Evolutionary conservation across 2,888 invertebrate genomes (phyloP), one percentile per base, ranked within the genome.

Genomic region (Macrosoma leucophasiata): DNA sequence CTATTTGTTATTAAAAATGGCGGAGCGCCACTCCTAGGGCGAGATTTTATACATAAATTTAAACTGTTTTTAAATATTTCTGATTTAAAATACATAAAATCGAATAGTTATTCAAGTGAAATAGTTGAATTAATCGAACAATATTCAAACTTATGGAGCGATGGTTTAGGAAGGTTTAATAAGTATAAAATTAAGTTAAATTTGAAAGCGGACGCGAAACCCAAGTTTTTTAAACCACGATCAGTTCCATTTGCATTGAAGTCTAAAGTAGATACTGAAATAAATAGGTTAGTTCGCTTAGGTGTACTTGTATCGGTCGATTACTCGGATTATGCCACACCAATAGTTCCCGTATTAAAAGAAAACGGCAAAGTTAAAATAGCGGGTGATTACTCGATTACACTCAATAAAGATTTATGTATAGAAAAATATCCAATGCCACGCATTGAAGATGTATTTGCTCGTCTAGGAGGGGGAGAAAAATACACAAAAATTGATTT

Each of bases 1-100:
- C 13, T 48, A 17, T 49, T 26, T 35, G 49, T 50, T 3, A 23
- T 54, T 9, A 18, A 41, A 36, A 41, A 46, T 29, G 48, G 48
- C 3, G 45, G 47, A 0, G 43, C 45, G n/a, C 43, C 49, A 8
- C 18, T 46, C 6, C 12, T 41, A 8, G 39, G 39, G 4, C 25
- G 43, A 1, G 37, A 49, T 40, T 47, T 48, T 30, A 39, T 45
- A 40, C 23, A 39, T 8, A 31, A 29, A 2, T 41, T 48, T 20
- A 37, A 35, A 7, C 18, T 44, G 23, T 8, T 10, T 1, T 31
- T 31, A 10, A 31, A 23, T 5, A 24, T 19, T 8, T 8, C 1
- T 9, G 24, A 31, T 11, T n/a, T n/a, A n/a, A 31, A 31, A n/a
- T 13, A 22, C 6, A 9, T 37, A n/a, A 36, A 4, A 17, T 5